These are phyloP conservation scores for Carcharodon carcharias DNA, from an alignment of 2,797 vertebrate genomes.

Conservation along the genomic window DNA sequence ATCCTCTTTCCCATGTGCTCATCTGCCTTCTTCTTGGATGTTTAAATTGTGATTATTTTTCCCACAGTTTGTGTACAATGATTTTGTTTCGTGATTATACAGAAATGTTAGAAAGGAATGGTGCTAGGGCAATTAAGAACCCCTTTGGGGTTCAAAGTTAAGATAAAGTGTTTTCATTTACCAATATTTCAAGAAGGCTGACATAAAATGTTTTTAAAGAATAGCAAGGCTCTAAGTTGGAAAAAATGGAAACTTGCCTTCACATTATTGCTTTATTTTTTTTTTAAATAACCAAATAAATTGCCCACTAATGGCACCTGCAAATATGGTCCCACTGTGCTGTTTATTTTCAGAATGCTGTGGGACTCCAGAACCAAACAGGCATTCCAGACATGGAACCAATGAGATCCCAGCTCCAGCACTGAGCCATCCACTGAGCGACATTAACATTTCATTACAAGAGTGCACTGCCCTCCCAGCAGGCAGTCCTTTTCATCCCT, in stretches of 20 bases:
- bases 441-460: constrained; percentile 8
- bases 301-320: background rate
- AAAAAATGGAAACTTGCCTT: background rate
- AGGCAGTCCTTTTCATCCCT: background rate
- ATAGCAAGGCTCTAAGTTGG: background rate
- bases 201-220: background rate
- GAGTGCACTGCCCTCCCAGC: background rate
- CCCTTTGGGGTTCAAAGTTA: background rate
- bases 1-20: background rate
- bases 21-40: background rate
- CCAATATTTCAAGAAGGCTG: background rate
- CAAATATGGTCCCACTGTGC: background rate
- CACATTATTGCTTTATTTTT: background rate
- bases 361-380: background rate
- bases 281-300: background rate
- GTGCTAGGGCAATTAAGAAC: background rate
- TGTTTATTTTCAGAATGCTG: background rate
- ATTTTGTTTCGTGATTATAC: background rate
- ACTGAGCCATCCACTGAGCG: background rate
- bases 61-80: background rate
- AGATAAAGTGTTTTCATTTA: background rate
- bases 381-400: background rate
- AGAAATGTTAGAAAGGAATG: background rate
- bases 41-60: background rate
- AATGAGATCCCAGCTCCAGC: background rate